These are phyloP conservation scores for Tiliacea citrago DNA, from an alignment of 2,888 invertebrate species.

Conservation along the genomic window DNA sequence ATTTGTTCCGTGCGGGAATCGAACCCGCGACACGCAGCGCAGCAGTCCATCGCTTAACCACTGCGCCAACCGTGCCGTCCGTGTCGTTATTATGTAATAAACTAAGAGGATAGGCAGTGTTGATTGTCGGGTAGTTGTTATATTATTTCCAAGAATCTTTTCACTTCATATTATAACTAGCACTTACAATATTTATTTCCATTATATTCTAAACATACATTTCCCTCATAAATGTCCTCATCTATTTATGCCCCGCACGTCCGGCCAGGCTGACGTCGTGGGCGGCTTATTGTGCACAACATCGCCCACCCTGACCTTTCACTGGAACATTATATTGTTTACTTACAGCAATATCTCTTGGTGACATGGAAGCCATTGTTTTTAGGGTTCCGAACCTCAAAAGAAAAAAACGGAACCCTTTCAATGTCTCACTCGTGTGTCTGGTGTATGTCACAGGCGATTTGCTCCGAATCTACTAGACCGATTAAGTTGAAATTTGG, in stretches of 20 bases:
- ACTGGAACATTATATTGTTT: constrained; percentile 44
- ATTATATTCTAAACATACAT: background rate
- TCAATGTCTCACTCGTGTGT: too few species aligned
- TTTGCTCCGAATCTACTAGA: too few species aligned
- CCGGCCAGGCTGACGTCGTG: constrained; percentile 23
- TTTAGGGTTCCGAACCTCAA: background rate
- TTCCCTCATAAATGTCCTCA: constrained; percentile 23
- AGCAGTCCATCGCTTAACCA: too few species aligned
- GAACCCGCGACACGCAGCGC: too few species aligned
- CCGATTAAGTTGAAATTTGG: too few species aligned
- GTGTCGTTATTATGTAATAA: too few species aligned
- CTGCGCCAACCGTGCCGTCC: too few species aligned
- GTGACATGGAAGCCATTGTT: constrained; percentile 3
- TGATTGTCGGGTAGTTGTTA: too few species aligned
- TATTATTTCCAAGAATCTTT: background rate
- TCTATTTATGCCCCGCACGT: constrained; percentile 40
- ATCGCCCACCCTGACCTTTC: constrained; percentile 37
- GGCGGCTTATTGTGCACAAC: constrained; percentile 51
- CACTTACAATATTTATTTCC: background rate
- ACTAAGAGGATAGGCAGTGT: background rate
- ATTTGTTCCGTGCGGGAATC: too few species aligned
- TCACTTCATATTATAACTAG: background rate
- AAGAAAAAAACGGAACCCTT: too few species aligned
- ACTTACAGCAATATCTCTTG: constrained; percentile 24
- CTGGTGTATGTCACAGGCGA: too few species aligned